Evolutionary conservation across 2,113 vertebrate species (phyloP).

Genomic region (Heloderma charlesbogerti): DNA sequence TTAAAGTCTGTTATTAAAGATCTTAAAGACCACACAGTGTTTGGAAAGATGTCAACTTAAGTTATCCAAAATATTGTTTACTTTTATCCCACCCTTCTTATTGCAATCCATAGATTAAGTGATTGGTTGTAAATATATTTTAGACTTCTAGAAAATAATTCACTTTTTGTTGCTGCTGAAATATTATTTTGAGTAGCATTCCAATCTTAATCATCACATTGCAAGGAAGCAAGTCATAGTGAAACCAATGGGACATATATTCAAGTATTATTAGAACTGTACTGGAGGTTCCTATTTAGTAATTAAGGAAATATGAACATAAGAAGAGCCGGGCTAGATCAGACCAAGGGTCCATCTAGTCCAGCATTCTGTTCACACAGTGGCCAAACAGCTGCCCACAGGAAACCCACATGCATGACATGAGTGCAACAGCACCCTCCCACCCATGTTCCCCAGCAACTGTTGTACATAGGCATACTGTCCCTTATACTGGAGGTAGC

Average conservation of each 20-base stretch:
- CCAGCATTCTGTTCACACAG: too few species aligned
- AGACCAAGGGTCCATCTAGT: too few species aligned
- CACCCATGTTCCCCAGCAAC: too few species aligned
- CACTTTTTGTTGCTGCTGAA: background rate
- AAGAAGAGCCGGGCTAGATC: too few species aligned
- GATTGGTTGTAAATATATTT: slow-evolving; percentile 17
- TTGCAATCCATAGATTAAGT: slow-evolving; percentile 26
- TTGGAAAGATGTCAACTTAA: slow-evolving; percentile 16
- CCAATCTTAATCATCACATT: background rate
- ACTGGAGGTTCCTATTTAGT: background rate
- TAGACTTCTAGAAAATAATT: background rate
- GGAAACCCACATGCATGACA: too few species aligned
- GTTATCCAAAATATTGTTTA: slow-evolving; percentile 33
- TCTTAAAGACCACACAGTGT: slow-evolving; percentile 52
- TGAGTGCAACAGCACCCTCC: too few species aligned
- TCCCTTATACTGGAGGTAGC: too few species aligned
- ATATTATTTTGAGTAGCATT: background rate
- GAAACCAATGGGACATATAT: background rate
- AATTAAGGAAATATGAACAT: too few species aligned
- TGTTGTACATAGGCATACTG: too few species aligned
- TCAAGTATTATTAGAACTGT: background rate
- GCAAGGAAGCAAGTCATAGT: background rate
- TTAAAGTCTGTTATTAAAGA: slow-evolving; percentile 25
- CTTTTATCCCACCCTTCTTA: background rate
- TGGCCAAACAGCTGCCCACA: too few species aligned